Conservation (phyloP, 2,797 vertebrate genomes). For the Vireo griseus region DNA sequence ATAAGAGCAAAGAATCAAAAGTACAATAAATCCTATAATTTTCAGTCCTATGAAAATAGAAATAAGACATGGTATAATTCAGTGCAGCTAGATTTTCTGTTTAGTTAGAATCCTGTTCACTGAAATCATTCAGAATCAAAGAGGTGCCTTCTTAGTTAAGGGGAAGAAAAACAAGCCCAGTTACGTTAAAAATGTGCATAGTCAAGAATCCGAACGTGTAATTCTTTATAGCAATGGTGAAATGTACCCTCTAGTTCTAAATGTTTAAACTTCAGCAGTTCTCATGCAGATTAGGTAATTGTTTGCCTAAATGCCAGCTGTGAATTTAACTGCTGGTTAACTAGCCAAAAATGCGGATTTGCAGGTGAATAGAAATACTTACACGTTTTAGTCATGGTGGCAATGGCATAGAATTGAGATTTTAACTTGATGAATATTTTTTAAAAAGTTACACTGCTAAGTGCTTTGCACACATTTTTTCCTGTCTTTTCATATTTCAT, state of each 20-base stretch:
- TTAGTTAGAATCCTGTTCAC: neutral
- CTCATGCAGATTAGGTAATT: slow-evolving; percentile 62
- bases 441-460: neutral
- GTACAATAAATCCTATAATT: neutral
- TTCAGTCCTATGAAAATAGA: neutral
- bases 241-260: slow-evolving; percentile 5
- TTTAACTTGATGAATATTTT: neutral
- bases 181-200: neutral
- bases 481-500: neutral
- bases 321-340: slow-evolving; percentile 47
- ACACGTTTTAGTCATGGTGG: neutral
- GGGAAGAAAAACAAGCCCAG: neutral
- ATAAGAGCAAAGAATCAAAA: neutral
- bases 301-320: slow-evolving; percentile 55
- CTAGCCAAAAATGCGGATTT: slow-evolving; percentile 49
- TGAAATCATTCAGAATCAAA: neutral
- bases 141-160: neutral
- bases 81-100: slow-evolving; percentile 16
- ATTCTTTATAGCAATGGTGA: slow-evolving; percentile 1
- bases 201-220: neutral
- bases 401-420: neutral
- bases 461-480: neutral
- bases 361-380: slow-evolving; percentile 48
- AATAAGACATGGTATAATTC: neutral
- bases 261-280: slow-evolving; percentile 60